Base-by-base conservation (phyloP, 2,113 vertebrate genomes). In the Conger conger region DNA sequence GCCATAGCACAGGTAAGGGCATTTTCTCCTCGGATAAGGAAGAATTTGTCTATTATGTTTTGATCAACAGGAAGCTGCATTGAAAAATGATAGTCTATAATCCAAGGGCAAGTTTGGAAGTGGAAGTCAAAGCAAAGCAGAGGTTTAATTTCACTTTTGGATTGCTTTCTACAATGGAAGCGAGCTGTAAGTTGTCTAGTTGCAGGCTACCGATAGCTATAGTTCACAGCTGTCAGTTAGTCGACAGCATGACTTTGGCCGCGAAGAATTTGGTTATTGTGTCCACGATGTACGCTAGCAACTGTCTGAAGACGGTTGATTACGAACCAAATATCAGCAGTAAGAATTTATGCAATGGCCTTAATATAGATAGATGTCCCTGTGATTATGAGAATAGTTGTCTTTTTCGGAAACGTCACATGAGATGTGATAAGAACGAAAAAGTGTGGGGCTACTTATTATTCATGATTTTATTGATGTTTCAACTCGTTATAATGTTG, bases 131-230 rank as follows among this genome's bases (percentile, higher is more conserved):
- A 63, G 23, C 3, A 8, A 91, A 91, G 87, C 90, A 89, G 85
- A 90, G 90, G 91, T 91, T 94, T 94, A 89, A 94, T 96, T 95
- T 95, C 94, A 93, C 93, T 95, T 95, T 95, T 95, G 93, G 91
- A 92, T 95, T 94, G 91, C 93, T 87, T 89, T 17, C 63, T 30
- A 76, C 9, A 50, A 50, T 50, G 45, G 45, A 50, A 50, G 45
- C 45, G 45, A 50, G 45, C 45, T 50, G 45, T 50, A 50, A 50
- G 11, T 13, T 50, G 45, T 50, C 45, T 50, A 50, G 45, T 8
- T 42, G 40, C 9, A 42, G 40, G 82, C 53, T 77, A 83, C 54
- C 81, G 60, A 78, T 68, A 82, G 53, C 50, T 57, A n/a, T n/a
- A 81, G 77, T 40, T n/a, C 82, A 4, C 83, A 83, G 82, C 80